phyloP scores from a whole-genome alignment of 1,140 invertebrate species.

The Camponotus pennsylvanicus region DNA sequence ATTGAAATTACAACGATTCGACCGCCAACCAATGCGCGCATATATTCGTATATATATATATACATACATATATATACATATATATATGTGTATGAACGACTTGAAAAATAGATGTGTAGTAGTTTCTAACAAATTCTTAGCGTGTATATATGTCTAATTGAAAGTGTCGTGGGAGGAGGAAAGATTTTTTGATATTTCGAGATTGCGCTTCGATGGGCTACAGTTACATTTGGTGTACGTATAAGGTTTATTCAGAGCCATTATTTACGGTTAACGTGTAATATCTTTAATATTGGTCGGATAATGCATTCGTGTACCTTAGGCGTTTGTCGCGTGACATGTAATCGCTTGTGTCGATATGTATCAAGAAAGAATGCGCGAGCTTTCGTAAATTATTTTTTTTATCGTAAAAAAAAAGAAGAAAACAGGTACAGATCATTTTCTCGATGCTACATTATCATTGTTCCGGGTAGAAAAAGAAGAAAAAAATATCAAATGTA shows the following conservation, averaged over 20 bases:
- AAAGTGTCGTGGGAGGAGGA: constrained; percentile 56
- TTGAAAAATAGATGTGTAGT: constrained; percentile 83
- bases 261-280: constrained; percentile 62
- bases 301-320: constrained; percentile 63
- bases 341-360: constrained; percentile 62
- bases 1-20: constrained; percentile 58
- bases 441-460: constrained; percentile 25
- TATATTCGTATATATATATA: constrained; percentile 64
- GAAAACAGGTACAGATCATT: constrained; percentile 21
- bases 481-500: neutral
- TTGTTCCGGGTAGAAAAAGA: neutral
- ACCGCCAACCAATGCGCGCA: neutral
- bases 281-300: constrained; percentile 55
- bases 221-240: constrained; percentile 65
- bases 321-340: constrained; percentile 59
- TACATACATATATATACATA: constrained; percentile 67
- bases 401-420: constrained; percentile 25
- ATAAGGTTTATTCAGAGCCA: constrained; percentile 61
- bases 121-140: constrained; percentile 84
- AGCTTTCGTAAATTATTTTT: constrained; percentile 30
- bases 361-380: constrained; percentile 41
- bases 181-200: constrained; percentile 57
- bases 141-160: constrained; percentile 85
- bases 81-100: constrained; percentile 75
- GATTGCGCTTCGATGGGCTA: constrained; percentile 57